Conservation (phyloP, 2,113 vertebrate genomes). For the Colistium nudipinnis region DNA sequence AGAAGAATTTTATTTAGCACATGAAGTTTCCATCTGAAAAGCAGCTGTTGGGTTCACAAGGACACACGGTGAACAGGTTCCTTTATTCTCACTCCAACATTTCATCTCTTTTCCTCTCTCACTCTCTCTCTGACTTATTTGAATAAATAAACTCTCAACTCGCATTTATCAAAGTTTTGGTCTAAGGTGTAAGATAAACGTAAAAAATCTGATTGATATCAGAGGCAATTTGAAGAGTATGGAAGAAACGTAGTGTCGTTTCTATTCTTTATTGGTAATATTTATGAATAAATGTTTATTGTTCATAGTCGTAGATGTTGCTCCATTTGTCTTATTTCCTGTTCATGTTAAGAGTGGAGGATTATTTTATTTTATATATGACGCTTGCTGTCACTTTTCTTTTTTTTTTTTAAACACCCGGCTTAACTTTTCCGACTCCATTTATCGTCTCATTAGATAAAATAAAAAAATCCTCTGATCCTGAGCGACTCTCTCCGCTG, state of each 20-base stretch:
- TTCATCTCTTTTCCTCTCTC: background rate
- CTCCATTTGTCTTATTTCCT: background rate
- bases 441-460: slow-evolving; percentile 5
- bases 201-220: background rate
- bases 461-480: background rate
- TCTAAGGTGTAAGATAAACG: background rate
- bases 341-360: background rate
- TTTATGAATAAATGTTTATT: background rate
- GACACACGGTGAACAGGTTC: background rate
- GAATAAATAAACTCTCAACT: background rate
- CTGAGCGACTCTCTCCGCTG: slow-evolving; percentile 1
- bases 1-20: too few relatives aligned
- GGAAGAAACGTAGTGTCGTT: too few relatives aligned
- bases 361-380: slow-evolving; percentile 13
- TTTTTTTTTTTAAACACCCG: slow-evolving; percentile 18
- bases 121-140: background rate
- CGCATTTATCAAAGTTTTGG: background rate
- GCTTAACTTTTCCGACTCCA: slow-evolving; percentile 32
- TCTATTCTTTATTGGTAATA: background rate
- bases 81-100: background rate
- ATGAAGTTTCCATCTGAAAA: too few relatives aligned
- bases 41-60: too few relatives aligned
- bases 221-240: background rate
- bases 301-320: background rate
- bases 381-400: background rate